Evolutionary conservation across 1,140 invertebrate species (phyloP).

Genomic region (Drosophila orosa): DNA sequence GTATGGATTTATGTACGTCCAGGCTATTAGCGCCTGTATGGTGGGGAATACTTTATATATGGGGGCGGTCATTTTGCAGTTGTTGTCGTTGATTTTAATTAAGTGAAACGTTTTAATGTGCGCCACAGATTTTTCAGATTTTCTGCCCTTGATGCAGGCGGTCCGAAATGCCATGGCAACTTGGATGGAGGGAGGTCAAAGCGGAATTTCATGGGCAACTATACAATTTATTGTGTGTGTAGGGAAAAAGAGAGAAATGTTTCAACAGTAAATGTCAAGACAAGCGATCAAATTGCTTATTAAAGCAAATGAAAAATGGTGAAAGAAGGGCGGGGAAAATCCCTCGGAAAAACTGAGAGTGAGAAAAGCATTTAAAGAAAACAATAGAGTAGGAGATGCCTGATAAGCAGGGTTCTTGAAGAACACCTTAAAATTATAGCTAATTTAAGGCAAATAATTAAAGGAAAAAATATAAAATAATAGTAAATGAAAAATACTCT

Average conservation of each 20-base stretch:
- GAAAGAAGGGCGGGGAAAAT: background rate
- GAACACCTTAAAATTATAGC: background rate
- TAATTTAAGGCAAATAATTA: background rate
- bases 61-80: constrained; percentile 60
- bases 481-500: background rate
- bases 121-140: constrained; percentile 65
- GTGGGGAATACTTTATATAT: constrained; percentile 30
- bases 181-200: background rate
- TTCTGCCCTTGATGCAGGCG: constrained; percentile 44
- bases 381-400: background rate
- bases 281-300: constrained; percentile 59
- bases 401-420: background rate
- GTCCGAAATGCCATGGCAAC: background rate
- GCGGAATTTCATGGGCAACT: constrained; percentile 40
- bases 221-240: constrained; percentile 21
- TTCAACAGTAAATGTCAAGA: constrained; percentile 44
- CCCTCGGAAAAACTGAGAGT: background rate
- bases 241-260: constrained; percentile 7
- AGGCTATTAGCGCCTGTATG: constrained; percentile 55
- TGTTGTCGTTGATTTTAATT: constrained; percentile 71
- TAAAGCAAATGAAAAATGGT: constrained; percentile 33
- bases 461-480: background rate
- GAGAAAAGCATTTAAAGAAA: background rate
- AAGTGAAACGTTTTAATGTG: constrained; percentile 76
- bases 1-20: constrained; percentile 5